Percentiles rank a stretch among this genome's conserved stretches.
Evolutionary conservation across 2,113 vertebrate species (phyloP).

Genomic region (Xenus cinereus): DNA sequence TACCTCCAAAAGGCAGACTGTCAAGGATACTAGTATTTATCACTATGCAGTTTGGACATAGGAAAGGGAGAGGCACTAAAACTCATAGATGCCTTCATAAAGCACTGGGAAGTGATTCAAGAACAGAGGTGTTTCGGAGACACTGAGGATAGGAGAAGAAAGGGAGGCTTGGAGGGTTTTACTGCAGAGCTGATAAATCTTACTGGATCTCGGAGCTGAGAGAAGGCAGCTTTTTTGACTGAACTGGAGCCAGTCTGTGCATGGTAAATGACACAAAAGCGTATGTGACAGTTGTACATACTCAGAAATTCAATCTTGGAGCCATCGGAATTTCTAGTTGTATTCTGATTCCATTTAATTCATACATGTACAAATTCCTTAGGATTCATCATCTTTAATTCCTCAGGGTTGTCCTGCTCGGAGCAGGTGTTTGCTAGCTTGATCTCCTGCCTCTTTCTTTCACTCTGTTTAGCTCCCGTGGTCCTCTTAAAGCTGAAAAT

Average conservation of each 20-base stretch:
- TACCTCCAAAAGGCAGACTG: neutral
- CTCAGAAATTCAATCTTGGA: neutral
- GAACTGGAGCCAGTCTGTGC: neutral
- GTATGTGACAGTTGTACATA: neutral
- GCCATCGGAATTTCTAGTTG: neutral
- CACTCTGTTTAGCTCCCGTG: neutral
- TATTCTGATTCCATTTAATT: neutral
- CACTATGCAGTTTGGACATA: neutral
- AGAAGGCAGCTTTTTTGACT: neutral
- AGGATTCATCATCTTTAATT: neutral
- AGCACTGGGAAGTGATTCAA: neutral
- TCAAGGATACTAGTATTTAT: neutral
- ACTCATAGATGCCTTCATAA: neutral
- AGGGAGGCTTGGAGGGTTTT: neutral
- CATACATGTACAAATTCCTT: neutral
- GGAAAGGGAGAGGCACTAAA: neutral
- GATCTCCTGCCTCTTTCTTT: neutral
- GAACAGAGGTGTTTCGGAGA: neutral
- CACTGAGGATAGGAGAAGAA: neutral
- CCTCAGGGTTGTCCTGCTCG: neutral
- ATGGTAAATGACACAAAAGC: neutral
- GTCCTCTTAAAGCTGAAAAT: neutral
- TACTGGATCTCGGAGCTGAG: neutral
- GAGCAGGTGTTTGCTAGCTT: neutral
- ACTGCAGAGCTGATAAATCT: neutral